Evolutionary conservation across 37 sponge, comb jelly and placozoan genomes (phyloP).

Genomic region (Ianthella basta): DNA sequence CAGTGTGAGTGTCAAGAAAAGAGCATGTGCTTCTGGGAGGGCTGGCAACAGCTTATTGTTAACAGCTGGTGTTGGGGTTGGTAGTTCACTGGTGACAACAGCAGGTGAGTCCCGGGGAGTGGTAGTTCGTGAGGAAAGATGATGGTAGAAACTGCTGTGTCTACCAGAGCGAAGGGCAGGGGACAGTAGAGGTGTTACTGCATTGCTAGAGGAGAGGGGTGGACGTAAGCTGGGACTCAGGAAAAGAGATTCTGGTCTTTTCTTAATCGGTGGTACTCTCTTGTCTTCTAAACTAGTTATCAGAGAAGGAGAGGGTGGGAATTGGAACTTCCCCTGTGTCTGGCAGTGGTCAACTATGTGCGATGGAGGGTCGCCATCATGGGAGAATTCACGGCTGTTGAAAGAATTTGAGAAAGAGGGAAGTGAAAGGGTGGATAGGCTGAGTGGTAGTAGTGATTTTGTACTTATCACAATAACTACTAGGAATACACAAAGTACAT

Average conservation of each 20-base stretch:
- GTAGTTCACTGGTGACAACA: constrained; percentile 21
- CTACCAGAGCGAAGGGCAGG: constrained; percentile 36
- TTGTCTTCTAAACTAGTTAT: constrained; percentile 7
- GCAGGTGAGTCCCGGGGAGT: constrained; percentile 75
- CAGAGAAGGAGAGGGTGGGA: constrained; percentile 28
- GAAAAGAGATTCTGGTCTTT: constrained; percentile 25
- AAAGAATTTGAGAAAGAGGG: too few species aligned
- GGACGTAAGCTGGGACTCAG: constrained; percentile 4
- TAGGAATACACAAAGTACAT: too few species aligned
- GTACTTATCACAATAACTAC: too few species aligned
- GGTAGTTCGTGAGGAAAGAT: constrained; percentile 36
- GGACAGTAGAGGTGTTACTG: constrained; percentile 44
- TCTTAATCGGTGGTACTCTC: not conserved
- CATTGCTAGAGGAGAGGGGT: constrained; percentile 22
- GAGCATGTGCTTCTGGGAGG: constrained; percentile 71
- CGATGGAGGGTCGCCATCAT: not conserved
- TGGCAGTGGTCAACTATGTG: not conserved
- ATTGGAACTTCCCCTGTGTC: constrained; percentile 9
- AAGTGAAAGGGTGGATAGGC: too few species aligned
- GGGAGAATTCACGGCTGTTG: too few species aligned
- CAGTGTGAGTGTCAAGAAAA: constrained; percentile 62
- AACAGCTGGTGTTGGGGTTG: constrained; percentile 71
- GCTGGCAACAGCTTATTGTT: constrained; percentile 60
- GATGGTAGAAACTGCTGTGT: constrained; percentile 31
- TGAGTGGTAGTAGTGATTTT: too few species aligned